Evolutionary conservation across 2,113 vertebrate species (phyloP).

Genomic region (Pseudopodoces humilis): DNA sequence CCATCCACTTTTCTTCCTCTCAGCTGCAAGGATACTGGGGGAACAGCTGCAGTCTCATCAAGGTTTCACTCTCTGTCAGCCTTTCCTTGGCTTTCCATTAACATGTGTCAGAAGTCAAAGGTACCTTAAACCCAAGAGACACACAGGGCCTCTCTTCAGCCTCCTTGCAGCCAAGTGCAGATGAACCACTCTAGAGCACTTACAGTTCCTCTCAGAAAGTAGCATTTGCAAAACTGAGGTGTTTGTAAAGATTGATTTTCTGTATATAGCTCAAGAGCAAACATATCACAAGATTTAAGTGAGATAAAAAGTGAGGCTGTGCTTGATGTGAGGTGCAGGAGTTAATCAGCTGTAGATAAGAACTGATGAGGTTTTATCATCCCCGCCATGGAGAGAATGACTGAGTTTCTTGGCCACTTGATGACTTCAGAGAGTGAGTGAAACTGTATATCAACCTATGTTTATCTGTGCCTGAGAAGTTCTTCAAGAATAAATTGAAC

Average conservation of each 20-base stretch:
- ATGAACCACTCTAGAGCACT: neutral
- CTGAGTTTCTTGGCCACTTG: constrained; percentile 30
- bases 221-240: neutral
- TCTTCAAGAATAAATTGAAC: constrained; percentile 32
- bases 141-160: neutral
- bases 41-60: constrained; percentile 1
- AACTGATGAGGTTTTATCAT: constrained; percentile 37
- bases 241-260: constrained; percentile 46
- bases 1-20: neutral
- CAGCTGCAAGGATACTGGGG: neutral
- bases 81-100: neutral
- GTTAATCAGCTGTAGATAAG: constrained; percentile 52
- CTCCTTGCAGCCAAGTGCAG: neutral
- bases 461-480: constrained; percentile 26
- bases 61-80: constrained; percentile 27
- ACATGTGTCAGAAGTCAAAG: neutral
- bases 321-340: constrained; percentile 24
- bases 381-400: neutral
- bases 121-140: neutral
- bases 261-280: constrained; percentile 17
- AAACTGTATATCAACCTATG: constrained; percentile 6
- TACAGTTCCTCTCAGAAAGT: neutral
- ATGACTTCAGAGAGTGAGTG: neutral
- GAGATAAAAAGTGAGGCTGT: constrained; percentile 33
- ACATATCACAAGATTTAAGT: constrained; percentile 26